Evolutionary conservation across 2,888 invertebrate genomes (phyloP).

Genomic region (Empis stercorea): DNA sequence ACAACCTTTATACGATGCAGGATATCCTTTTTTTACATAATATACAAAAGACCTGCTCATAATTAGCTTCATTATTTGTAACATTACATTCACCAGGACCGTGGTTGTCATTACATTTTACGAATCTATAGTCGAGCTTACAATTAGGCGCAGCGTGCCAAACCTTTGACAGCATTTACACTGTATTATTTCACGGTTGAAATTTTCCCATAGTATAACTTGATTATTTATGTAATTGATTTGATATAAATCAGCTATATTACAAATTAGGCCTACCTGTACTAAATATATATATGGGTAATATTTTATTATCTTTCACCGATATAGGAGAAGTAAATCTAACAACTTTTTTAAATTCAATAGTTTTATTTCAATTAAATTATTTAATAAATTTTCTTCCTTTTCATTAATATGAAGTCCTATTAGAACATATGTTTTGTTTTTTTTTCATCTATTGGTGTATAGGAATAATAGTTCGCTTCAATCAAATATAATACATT

Average conservation of each 20-base stretch:
- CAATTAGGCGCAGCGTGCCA: conserved; percentile 4
- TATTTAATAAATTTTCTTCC: no score
- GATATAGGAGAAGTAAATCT: no score
- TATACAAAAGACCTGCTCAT: not conserved
- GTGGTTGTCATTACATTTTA: conserved; percentile 2
- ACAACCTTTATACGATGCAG: conserved; percentile 3
- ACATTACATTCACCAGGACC: conserved; percentile 1
- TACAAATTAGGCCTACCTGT: no score
- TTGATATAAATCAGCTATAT: not conserved
- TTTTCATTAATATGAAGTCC: no score
- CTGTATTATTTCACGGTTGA: not conserved
- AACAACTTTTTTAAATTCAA: no score
- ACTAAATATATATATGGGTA: no score
- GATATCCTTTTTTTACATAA: conserved; percentile 4
- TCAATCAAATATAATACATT: no score
- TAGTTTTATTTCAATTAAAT: no score
- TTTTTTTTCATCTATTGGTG: no score
- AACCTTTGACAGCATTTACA: conserved; percentile 4
- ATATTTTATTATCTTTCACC: no score
- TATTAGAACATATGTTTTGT: no score
- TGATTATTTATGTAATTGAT: not conserved
- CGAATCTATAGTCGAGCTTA: not conserved
- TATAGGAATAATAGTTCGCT: no score
- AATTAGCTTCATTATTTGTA: not conserved
- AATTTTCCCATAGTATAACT: not conserved